Base-by-base conservation (phyloP, 2,888 invertebrate genomes). In the Achlya flavicornis region DNA sequence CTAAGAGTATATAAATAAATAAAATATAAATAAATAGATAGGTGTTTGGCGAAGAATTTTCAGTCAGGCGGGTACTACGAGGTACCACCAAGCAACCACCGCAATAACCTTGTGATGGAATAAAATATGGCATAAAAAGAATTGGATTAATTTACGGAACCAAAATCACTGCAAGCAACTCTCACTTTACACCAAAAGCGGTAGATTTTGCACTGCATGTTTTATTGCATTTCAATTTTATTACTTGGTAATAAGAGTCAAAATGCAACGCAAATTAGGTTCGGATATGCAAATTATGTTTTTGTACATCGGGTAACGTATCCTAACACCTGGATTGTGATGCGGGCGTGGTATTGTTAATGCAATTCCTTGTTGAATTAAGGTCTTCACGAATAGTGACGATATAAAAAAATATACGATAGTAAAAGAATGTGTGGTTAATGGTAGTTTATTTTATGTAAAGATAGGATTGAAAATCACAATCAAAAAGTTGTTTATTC, bases 241-340 rank as follows among this genome's bases (percentile, higher is more conserved):
- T 16, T 16, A 8, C 35, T 0, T 16, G 19, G 58, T 33, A 33
- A 38, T 38, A 59, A 38, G 38, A 38, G n/a, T 59, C 16, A 35
- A 59, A 59, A 59, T 59, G 16, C 58, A 59, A 14, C 12, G 58
- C 11, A 12, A 33, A 19, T 46, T 58, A n/a, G n/a, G 33, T 58
- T 58, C 33, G 58, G 58, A n/a, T 58, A 58, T 58, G 58, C 58
- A 58, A 58, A 58, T 58, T 32, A 58, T 35, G 32, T 58, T 58
- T 58, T 58, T 53, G 53, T 53, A 19, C 16, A 10, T 3, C 48
- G 19, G 63, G 63, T 57, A 62, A 57, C 61, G 53, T 57, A 63
- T 65, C 58, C 64, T 65, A 38, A 41, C 69, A 69, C 66, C 69
- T 66, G 69, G 53, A 14, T 10, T 19, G 19, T 10, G 69, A 65